These are phyloP conservation scores for Trachelus troglodyta DNA, from an alignment of 2,888 invertebrate genomes.

Conservation along the genomic window DNA sequence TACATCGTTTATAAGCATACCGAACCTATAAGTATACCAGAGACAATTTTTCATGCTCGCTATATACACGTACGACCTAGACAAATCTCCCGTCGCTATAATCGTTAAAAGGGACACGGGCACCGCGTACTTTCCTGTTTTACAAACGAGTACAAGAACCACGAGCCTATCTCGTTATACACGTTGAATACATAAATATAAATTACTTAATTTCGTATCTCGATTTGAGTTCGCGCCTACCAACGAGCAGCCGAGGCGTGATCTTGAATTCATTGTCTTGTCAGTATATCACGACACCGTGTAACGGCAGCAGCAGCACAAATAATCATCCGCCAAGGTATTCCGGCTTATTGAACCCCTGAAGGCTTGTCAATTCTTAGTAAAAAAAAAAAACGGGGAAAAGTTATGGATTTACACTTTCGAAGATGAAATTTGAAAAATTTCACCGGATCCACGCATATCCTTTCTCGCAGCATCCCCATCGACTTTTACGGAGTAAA, in stretches of 20 bases:
- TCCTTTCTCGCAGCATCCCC: not conserved
- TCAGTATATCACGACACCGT: slow-evolving; percentile 35
- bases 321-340: not conserved
- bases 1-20: not conserved
- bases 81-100: not conserved
- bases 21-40: not conserved
- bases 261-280: slow-evolving; percentile 57
- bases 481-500: slow-evolving; percentile 10
- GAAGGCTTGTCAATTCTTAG: not conserved
- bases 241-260: slow-evolving; percentile 44
- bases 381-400: not conserved
- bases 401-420: not conserved
- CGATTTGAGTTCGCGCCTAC: slow-evolving; percentile 47
- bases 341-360: not conserved
- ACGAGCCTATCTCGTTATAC: slow-evolving; percentile 44
- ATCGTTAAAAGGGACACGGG: not conserved
- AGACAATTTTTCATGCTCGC: not conserved
- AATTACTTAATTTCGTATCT: slow-evolving; percentile 55
- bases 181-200: slow-evolving; percentile 55
- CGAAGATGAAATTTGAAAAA: no score
- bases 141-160: slow-evolving; percentile 6
- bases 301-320: slow-evolving; percentile 19
- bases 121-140: slow-evolving; percentile 4
- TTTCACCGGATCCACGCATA: not conserved
- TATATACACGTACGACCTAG: not conserved